Conservation (phyloP, 2,888 invertebrate species). For the Drosophila neonasuta region DNA sequence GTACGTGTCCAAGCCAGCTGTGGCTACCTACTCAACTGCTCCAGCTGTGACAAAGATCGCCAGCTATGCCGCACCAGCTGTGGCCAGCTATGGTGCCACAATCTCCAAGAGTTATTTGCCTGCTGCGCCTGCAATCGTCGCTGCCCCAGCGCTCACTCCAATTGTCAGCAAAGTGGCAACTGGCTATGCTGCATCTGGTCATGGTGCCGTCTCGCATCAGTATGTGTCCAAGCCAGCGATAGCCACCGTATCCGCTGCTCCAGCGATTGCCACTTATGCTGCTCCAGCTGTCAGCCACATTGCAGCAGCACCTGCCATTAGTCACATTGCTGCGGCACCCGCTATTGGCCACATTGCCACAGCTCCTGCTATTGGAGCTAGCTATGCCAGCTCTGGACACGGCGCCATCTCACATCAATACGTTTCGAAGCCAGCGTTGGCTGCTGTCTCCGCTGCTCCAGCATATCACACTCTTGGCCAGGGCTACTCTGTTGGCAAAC, state of each 20-base stretch:
- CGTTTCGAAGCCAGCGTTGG: conserved; percentile 62
- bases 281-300: conserved; percentile 59
- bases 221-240: conserved; percentile 69
- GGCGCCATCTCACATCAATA: conserved; percentile 66
- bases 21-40: conserved; percentile 44
- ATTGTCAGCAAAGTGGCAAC: conserved; percentile 37
- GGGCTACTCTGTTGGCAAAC: conserved; percentile 25
- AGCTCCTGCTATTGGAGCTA: conserved; percentile 44
- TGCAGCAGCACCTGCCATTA: conserved; percentile 28
- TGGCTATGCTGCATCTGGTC: conserved; percentile 56
- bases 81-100: conserved; percentile 56
- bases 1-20: conserved; percentile 51
- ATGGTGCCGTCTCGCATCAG: conserved; percentile 66
- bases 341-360: conserved; percentile 65
- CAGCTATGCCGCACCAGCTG: conserved; percentile 62
- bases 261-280: conserved; percentile 6
- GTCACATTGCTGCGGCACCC: conserved; percentile 20
- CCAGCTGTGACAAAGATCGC: conserved; percentile 48
- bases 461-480: conserved; percentile 48
- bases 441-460: conserved; percentile 77
- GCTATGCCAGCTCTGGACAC: conserved; percentile 36
- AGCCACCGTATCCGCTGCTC: conserved; percentile 34
- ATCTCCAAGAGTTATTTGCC: conserved; percentile 49
- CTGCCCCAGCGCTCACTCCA: conserved; percentile 59
- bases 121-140: conserved; percentile 46